Conservation (phyloP, 53 echinoderm and acorn worm genomes). For the Echinarachnius parma region DNA sequence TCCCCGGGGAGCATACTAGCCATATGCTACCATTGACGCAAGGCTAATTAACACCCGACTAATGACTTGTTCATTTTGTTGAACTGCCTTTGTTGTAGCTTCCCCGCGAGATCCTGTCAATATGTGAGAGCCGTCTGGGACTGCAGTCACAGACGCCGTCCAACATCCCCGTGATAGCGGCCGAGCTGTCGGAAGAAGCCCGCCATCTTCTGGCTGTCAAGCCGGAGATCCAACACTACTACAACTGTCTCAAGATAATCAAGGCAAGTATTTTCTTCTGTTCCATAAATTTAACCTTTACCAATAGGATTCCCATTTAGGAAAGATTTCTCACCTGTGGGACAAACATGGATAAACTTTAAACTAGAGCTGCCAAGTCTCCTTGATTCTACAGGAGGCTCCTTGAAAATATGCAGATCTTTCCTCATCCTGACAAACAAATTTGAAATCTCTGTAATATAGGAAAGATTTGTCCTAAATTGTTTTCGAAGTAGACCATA, state of each 20-base stretch:
- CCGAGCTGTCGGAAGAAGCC: constrained; percentile 13
- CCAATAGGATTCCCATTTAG: too few species aligned
- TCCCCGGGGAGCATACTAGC: constrained; percentile 35
- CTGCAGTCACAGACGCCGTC: constrained; percentile 29
- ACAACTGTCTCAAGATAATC: constrained; percentile 30
- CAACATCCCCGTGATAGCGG: constrained; percentile 29
- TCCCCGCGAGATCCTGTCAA: constrained; percentile 59
- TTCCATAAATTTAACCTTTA: background rate
- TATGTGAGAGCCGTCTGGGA: constrained; percentile 69
- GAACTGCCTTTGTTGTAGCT: background rate
- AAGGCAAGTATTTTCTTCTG: background rate
- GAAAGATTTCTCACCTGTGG: too few species aligned
- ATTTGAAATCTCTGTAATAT: too few species aligned
- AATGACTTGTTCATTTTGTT: background rate
- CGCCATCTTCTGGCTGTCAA: background rate
- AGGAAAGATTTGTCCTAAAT: too few species aligned
- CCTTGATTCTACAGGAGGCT: too few species aligned
- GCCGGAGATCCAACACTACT: constrained; percentile 29
- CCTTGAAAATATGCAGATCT: too few species aligned
- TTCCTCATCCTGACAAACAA: too few species aligned
- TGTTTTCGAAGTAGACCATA: too few species aligned
- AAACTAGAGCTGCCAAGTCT: too few species aligned
- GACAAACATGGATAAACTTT: too few species aligned
- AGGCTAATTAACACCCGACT: background rate
- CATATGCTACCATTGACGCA: background rate